phyloP scores from a whole-genome alignment of 2,797 vertebrate species.

The Neomorphus geoffroyi region DNA sequence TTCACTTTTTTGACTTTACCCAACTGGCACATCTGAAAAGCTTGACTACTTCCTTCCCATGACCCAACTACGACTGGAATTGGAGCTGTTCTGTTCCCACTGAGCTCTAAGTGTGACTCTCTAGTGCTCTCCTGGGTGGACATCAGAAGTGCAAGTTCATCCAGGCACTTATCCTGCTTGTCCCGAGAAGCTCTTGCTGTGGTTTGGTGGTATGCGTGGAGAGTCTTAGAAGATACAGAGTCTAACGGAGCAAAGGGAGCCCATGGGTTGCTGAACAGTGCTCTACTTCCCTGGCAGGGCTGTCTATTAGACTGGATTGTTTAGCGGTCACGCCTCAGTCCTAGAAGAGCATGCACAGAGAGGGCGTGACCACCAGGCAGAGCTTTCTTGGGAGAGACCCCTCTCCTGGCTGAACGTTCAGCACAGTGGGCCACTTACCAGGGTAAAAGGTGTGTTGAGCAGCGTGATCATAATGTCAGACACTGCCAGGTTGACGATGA shows the following conservation, averaged over 20 bases:
- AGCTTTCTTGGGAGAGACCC: not conserved
- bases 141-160: not conserved
- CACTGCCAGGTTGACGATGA: constrained; percentile 69
- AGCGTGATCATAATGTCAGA: constrained; percentile 71
- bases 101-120: not conserved
- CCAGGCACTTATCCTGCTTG: not conserved
- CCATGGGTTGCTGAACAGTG: not conserved
- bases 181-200: not conserved
- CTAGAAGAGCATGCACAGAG: not conserved
- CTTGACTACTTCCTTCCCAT: not conserved
- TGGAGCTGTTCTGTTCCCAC: not conserved
- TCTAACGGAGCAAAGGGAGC: not conserved
- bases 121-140: not conserved
- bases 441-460: constrained; percentile 72
- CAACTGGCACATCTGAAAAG: not conserved
- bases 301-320: not conserved
- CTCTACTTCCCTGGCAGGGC: not conserved
- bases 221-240: not conserved
- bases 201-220: not conserved
- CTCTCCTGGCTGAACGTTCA: not conserved
- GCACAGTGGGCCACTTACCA: constrained; percentile 43
- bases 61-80: not conserved
- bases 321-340: not conserved
- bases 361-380: not conserved
- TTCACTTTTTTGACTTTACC: not conserved